These are phyloP conservation scores for Pagrus major DNA, from an alignment of 2,113 vertebrate species.

Conservation along the genomic window DNA sequence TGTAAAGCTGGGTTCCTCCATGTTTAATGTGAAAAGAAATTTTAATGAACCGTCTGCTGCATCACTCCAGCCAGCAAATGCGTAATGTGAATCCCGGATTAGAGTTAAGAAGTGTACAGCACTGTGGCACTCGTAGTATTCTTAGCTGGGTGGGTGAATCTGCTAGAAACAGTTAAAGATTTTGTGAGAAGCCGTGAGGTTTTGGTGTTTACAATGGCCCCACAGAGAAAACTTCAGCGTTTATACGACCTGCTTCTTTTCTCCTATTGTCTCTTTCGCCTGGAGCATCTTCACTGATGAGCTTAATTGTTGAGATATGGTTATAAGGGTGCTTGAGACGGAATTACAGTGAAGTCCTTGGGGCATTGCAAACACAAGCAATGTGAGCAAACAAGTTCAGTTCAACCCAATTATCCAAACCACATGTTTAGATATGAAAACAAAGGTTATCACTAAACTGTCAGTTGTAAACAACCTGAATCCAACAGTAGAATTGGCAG, in stretches of 20 bases:
- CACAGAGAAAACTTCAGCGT: background rate
- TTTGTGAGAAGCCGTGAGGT: background rate
- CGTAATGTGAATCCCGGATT: slow-evolving; percentile 45
- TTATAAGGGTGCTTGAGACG: background rate
- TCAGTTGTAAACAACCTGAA: background rate
- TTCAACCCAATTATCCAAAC: slow-evolving; percentile 1
- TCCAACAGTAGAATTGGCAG: background rate
- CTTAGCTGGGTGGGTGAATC: slow-evolving; percentile 1
- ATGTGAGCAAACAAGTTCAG: background rate
- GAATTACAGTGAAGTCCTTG: background rate
- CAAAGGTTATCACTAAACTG: background rate
- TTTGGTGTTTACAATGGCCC: background rate
- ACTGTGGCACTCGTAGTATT: slow-evolving; percentile 11
- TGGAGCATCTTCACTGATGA: slow-evolving; percentile 1
- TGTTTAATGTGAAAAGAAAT: slow-evolving; percentile 31
- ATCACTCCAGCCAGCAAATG: slow-evolving; percentile 15
- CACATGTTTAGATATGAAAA: slow-evolving; percentile 15
- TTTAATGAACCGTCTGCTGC: slow-evolving; percentile 36
- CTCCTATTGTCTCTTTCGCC: background rate
- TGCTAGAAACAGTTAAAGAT: background rate
- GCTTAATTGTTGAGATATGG: background rate
- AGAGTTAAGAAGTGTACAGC: slow-evolving; percentile 28
- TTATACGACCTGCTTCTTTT: background rate
- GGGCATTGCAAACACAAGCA: background rate
- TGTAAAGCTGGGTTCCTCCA: slow-evolving; percentile 7